Evolutionary conservation across 2,797 vertebrate species (phyloP).

Genomic region (Helostoma temminkii): DNA sequence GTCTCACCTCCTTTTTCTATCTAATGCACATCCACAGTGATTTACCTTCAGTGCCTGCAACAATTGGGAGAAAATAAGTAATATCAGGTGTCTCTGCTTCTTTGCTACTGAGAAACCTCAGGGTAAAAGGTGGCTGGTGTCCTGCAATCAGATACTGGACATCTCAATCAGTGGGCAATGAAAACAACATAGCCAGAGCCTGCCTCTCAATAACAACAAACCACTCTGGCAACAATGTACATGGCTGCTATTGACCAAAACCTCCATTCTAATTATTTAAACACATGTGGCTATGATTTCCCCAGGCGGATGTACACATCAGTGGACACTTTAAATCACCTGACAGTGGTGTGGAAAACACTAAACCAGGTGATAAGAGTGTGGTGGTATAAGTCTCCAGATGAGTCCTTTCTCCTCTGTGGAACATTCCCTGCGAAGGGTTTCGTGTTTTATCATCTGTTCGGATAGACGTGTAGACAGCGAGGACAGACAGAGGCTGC

Average conservation of each 20-base stretch:
- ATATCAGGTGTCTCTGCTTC: slow-evolving; percentile 37
- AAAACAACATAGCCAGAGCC: slow-evolving; percentile 42
- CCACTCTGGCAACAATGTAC: slow-evolving; percentile 32
- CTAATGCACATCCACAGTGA: slow-evolving; percentile 2
- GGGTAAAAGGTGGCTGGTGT: slow-evolving; percentile 1
- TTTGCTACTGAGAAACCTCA: slow-evolving; percentile 11
- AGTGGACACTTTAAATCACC: slow-evolving; percentile 56
- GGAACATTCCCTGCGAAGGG: slow-evolving; percentile 12
- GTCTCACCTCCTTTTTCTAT: background rate
- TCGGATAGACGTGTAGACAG: slow-evolving; percentile 34
- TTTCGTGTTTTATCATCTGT: slow-evolving; percentile 50
- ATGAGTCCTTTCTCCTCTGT: slow-evolving; percentile 10
- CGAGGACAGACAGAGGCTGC: slow-evolving; percentile 37
- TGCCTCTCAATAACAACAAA: slow-evolving; percentile 38
- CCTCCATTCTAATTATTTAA: slow-evolving; percentile 71
- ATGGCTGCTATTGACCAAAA: slow-evolving; percentile 52
- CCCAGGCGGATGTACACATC: slow-evolving; percentile 62
- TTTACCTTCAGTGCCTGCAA: slow-evolving; percentile 29
- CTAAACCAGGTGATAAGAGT: slow-evolving; percentile 14
- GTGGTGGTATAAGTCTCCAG: slow-evolving; percentile 14
- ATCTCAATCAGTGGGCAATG: slow-evolving; percentile 61
- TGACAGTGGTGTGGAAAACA: slow-evolving; percentile 48
- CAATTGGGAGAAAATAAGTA: slow-evolving; percentile 38
- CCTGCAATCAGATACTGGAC: slow-evolving; percentile 21
- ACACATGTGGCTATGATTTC: slow-evolving; percentile 39